Evolutionary conservation across 2,113 vertebrate genomes (phyloP).

Genomic region (Brienomyrus longianalis): DNA sequence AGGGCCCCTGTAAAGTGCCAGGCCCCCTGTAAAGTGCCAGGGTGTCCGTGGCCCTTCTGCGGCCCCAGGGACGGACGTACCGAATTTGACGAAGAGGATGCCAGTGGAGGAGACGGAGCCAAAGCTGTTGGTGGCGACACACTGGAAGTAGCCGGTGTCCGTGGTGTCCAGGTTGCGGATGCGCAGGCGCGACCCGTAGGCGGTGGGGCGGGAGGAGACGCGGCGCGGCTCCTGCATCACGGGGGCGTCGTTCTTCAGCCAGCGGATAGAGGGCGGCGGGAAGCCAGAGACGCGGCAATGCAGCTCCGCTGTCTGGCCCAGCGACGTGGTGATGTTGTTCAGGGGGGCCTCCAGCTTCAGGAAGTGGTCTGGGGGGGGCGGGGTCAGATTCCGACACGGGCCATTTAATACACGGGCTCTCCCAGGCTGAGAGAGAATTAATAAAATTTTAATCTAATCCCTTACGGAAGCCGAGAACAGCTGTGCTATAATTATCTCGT

Average conservation of each 20-base stretch:
- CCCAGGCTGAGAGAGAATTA: background rate
- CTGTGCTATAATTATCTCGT: background rate
- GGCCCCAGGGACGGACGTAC: constrained; percentile 44
- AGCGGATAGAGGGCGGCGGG: constrained; percentile 75
- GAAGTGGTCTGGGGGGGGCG: constrained; percentile 63
- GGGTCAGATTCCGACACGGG: background rate
- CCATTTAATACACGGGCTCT: background rate
- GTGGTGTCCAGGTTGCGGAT: constrained; percentile 95
- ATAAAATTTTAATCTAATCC: background rate
- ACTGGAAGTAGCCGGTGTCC: constrained; percentile 97
- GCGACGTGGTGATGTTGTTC: constrained; percentile 96
- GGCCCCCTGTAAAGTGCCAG: background rate
- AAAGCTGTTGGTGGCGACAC: constrained; percentile 77
- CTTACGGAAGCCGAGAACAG: background rate
- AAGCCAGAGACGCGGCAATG: constrained; percentile 84
- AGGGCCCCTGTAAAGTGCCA: background rate
- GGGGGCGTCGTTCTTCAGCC: constrained; percentile 94
- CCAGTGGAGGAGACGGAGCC: constrained; percentile 88
- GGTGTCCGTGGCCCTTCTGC: background rate
- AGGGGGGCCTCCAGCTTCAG: constrained; percentile 83
- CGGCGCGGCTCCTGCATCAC: constrained; percentile 89
- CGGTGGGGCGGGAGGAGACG: constrained; percentile 76
- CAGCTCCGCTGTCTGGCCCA: constrained; percentile 86
- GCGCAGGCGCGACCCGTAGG: constrained; percentile 83
- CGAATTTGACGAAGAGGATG: constrained; percentile 92